phyloP scores from a whole-genome alignment of 2,797 vertebrate genomes.

The Sebastes minor region DNA sequence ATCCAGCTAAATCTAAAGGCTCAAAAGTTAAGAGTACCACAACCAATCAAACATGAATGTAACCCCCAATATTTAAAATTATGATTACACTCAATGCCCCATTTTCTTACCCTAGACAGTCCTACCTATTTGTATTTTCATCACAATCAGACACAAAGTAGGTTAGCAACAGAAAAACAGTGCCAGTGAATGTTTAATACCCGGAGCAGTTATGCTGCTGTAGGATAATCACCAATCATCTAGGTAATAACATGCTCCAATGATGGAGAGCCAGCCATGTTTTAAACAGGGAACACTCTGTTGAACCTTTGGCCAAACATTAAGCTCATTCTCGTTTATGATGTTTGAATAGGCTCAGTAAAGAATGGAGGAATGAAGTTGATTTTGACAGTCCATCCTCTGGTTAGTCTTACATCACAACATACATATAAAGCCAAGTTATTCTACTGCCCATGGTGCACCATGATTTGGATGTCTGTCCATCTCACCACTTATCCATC shows the following conservation, averaged over 20 bases:
- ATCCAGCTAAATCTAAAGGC: neutral
- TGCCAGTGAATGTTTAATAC: neutral
- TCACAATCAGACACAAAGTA: neutral
- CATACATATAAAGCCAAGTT: neutral
- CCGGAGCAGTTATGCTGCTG: neutral
- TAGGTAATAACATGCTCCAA: neutral
- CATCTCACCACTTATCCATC: slow-evolving; percentile 19
- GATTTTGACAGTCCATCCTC: neutral
- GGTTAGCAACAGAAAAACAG: neutral
- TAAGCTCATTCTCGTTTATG: slow-evolving; percentile 25
- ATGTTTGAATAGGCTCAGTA: slow-evolving; percentile 18
- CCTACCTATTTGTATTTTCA: neutral
- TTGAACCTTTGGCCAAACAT: slow-evolving; percentile 26
- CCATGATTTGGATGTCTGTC: slow-evolving; percentile 48
- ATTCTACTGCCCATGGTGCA: slow-evolving; percentile 30
- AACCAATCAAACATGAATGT: neutral
- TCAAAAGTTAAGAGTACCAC: neutral
- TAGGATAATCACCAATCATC: slow-evolving; percentile 5
- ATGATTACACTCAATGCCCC: neutral
- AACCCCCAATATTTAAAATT: neutral
- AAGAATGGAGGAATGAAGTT: neutral
- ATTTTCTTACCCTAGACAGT: neutral
- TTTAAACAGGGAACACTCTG: neutral
- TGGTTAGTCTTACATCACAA: neutral
- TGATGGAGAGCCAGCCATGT: neutral